These are phyloP conservation scores for Helogale parvula DNA, from an alignment of 2,113 vertebrate genomes.

Conservation along the genomic window DNA sequence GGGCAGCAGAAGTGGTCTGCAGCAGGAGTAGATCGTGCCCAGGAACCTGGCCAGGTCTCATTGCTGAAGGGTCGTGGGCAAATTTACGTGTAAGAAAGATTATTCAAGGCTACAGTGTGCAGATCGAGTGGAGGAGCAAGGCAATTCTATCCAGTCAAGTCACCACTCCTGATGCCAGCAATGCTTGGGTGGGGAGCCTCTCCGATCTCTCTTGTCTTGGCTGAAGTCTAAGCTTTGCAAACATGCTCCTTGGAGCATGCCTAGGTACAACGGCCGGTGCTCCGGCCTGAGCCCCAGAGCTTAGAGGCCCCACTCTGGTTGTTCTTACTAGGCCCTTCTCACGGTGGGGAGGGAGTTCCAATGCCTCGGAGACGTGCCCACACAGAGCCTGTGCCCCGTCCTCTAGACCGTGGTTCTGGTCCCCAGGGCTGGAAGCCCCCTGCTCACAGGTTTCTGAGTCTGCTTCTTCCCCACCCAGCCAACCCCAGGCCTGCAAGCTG, in stretches of 20 bases:
- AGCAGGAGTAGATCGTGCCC: background rate
- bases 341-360: background rate
- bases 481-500: background rate
- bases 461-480: background rate
- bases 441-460: background rate
- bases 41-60: background rate
- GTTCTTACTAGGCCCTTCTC: background rate
- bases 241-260: background rate
- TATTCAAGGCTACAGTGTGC: background rate
- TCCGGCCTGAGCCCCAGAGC: background rate
- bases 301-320: background rate
- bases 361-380: rapidly evolving
- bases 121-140: background rate
- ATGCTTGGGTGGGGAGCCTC: background rate
- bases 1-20: rapidly evolving
- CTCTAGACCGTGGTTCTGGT: background rate
- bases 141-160: rapidly evolving
- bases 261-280: background rate
- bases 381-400: background rate
- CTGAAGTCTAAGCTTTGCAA: background rate
- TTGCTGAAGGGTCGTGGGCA: background rate
- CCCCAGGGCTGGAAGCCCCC: background rate
- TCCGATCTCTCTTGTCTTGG: background rate
- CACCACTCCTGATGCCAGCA: background rate
- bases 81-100: background rate